Evolutionary conservation across 2,888 invertebrate genomes (phyloP), one percentile per base, ranked within the genome.

Genomic region (Blera fallax): DNA sequence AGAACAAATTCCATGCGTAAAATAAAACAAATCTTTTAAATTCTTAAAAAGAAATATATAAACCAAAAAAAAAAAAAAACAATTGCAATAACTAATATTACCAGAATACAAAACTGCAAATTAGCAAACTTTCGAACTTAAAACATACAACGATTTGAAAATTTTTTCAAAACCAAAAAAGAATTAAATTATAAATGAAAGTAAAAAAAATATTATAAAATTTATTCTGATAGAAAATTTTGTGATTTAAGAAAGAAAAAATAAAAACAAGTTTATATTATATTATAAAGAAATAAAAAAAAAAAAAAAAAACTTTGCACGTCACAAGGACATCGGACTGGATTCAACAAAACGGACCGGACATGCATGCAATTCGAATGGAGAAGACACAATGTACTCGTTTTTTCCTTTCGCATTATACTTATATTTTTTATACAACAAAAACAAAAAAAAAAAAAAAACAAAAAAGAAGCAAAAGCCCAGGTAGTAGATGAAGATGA

Each of bases 111-210:
- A 67, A 58, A 67, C 50, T 52, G 72, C 74, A 80, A 78, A 73
- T 70, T 78, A 78, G 64, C 60, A 74, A 87, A 73, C 88, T 90
- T 90, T 90, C 90, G 89, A 91, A 90, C 90, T 90, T 90, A 90
- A 87, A 90, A 89, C 89, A 90, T 90, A 90, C 90, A 90, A 90
- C 90, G 90, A 90, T 82, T 88, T 87, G 87, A 88, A 65, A 54
- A 74, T 78, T 82, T 87, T n/a, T 82, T 76, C 64, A 85, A 67
- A 85, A 76, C 45, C 24, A 77, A 54, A 40, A 67, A 16, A 37
- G 76, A 67, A 48, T n/a, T 56, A 56, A 69, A 50, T 34, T 14
- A n/a, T 60, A 67, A 34, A 37, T 58, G 8, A 60, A 34, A 40
- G 14, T 14, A 1, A 56, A n/a, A 76, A 45, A 67, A 43, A 54